Base-by-base conservation (phyloP, 2,113 vertebrate species). In the Catharus minimus region DNA sequence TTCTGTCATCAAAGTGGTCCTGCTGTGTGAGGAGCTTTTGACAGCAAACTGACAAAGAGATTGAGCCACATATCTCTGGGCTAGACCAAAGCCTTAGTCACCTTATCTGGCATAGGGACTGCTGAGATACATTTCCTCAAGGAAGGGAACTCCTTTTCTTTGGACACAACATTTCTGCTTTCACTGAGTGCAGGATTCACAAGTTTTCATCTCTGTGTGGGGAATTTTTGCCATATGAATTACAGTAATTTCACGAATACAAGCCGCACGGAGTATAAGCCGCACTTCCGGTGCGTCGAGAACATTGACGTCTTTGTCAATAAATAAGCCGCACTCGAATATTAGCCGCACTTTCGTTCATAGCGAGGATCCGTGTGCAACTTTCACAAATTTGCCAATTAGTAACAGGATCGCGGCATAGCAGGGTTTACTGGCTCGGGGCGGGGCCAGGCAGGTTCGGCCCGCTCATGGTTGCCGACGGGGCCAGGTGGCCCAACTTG, bases 161-260 rank as follows among this genome's bases (percentile, higher is more conserved):
- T 83, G 79, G 65, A 60, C 36, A 52, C 26, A 27, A 60, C 62
- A 15, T 58, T 88, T 83, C 73, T 88, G 19, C 36, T 83, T 78
- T 81, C 61, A 71, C 11, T 18, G 53, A 67, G n/a, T 5, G 11
- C 15, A 49, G 19, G 68, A 78, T 92, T 71, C 83, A 67, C 36
- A 90, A 18, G 19, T 36, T 88, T 86, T 94, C 73, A 75, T 75
- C 39, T 81, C 9, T 90, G 77, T 86, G 39, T 39, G 21, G 61
- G 61, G 84, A 93, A 75, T 90, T 93, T 86, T 88, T 86, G 83
- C 74, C 80, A 62, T 83, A 83, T 81, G 76, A 86, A 92, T 93
- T 86, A 86, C 55, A 94, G 33, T 36, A 36, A 36, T 36, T 36
- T 36, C 33, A 36, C 33, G 33, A 36, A 36, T 36, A 36, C 33